Percentiles rank a stretch among this genome's conserved stretches.
These are phyloP conservation scores for Alligator mississippiensis DNA, from an alignment of 2,113 vertebrate species.

Conservation along the genomic window DNA sequence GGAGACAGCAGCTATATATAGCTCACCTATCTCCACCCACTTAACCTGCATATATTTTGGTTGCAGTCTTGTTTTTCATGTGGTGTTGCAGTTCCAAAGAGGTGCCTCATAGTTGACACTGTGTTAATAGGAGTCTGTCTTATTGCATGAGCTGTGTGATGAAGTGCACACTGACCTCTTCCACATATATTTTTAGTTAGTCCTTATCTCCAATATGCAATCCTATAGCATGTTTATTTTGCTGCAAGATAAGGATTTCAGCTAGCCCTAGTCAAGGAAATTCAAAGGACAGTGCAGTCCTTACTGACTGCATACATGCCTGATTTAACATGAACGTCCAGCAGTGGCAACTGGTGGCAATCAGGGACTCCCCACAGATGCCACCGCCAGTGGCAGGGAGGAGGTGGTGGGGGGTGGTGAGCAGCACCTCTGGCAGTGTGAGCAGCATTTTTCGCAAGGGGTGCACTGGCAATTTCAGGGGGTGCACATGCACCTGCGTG, in stretches of 20 bases:
- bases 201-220: not conserved
- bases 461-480: no score
- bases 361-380: no score
- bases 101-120: not conserved
- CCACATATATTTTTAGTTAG: not conserved
- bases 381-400: no score
- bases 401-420: no score
- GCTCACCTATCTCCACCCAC: not conserved
- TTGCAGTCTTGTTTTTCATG: not conserved
- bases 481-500: no score
- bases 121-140: not conserved
- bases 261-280: not conserved
- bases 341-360: no score
- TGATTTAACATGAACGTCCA: no score
- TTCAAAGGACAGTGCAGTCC: not conserved
- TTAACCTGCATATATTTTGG: not conserved
- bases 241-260: conserved; percentile 9
- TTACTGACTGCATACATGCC: no score
- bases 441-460: no score
- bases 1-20: not conserved
- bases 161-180: not conserved
- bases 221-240: conserved; percentile 25
- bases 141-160: conserved; percentile 2
- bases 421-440: no score
- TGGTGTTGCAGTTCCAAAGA: not conserved